Conservation (phyloP, 37 sponge, comb jelly and placozoan genomes). For the Ephydatia muelleri region DNA sequence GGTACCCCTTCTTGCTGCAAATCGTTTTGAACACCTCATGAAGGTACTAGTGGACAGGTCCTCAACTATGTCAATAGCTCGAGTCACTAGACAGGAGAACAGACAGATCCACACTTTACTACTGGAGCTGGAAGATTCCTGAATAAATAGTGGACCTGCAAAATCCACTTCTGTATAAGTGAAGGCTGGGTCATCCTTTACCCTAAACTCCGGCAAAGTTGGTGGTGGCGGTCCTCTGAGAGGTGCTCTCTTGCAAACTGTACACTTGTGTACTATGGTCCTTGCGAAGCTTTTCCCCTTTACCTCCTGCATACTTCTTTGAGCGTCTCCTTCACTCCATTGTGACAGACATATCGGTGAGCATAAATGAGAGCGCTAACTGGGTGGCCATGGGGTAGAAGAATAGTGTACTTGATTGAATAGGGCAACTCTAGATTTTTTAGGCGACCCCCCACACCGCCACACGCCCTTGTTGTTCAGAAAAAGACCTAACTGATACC, state of each 20-base stretch:
- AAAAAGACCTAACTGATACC: background rate
- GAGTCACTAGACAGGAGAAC: constrained; percentile 12
- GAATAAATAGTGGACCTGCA: constrained; percentile 13
- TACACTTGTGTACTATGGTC: constrained; percentile 1
- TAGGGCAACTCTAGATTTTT: background rate
- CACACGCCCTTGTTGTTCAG: constrained; percentile 17
- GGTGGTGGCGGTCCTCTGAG: constrained; percentile 21
- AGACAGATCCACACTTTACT: constrained; percentile 19
- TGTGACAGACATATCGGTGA: constrained; percentile 11
- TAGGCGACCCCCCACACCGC: constrained; percentile 16
- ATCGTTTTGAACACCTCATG: constrained; percentile 1
- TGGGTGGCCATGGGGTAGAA: constrained; percentile 14
- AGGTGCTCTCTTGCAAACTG: constrained; percentile 13
- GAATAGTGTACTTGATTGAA: constrained; percentile 5
- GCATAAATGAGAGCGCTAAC: background rate
- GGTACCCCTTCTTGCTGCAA: constrained; percentile 14
- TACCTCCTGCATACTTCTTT: background rate
- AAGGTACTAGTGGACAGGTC: background rate
- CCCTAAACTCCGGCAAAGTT: constrained; percentile 2
- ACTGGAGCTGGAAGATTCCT: too few species aligned
- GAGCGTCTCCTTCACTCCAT: constrained; percentile 13
- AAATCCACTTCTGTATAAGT: constrained; percentile 22
- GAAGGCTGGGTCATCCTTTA: constrained; percentile 15
- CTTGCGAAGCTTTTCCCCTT: constrained; percentile 7
- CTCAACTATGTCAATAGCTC: constrained; percentile 11